Percentiles rank a stretch among this genome's conserved stretches.
These are phyloP conservation scores for Timema podura DNA, from an alignment of 2,888 invertebrate genomes.

Conservation along the genomic window DNA sequence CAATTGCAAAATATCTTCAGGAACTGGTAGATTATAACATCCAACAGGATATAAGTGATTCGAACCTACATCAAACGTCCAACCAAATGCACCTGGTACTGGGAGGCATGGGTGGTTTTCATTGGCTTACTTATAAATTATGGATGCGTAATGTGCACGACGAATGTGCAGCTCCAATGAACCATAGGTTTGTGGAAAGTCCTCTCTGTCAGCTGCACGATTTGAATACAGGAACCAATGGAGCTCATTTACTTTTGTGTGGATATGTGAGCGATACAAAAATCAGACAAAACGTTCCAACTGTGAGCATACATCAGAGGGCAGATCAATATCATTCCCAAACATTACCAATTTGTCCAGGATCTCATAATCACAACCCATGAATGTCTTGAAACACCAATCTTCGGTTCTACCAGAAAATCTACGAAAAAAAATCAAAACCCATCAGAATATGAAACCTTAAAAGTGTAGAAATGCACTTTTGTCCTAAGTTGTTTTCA, in stretches of 20 bases:
- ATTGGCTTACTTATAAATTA: neutral
- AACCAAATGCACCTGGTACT: neutral
- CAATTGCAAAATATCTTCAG: conserved; percentile 1
- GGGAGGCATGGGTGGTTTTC: neutral
- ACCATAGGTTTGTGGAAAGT: neutral
- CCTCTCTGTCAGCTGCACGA: neutral
- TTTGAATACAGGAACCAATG: conserved; percentile 1
- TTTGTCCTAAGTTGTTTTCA: neutral
- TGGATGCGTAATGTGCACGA: conserved; percentile 1
- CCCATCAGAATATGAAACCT: neutral
- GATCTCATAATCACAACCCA: neutral
- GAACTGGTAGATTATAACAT: neutral
- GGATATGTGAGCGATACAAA: neutral
- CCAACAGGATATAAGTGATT: neutral
- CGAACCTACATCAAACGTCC: neutral
- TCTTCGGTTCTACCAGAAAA: neutral
- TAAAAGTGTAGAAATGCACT: neutral
- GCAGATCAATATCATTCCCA: conserved; percentile 5
- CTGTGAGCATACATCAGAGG: neutral
- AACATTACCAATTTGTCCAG: neutral
- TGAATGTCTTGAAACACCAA: neutral
- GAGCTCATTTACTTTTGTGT: neutral
- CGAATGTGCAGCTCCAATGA: neutral
- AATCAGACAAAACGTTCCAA: conserved; percentile 1
- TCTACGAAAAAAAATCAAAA: neutral